A percentile compares a stretch with the other conserved stretches of the same genome.
These are phyloP conservation scores for Odontophorus gujanensis DNA, from an alignment of 2,113 vertebrate genomes.

Conservation along the genomic window DNA sequence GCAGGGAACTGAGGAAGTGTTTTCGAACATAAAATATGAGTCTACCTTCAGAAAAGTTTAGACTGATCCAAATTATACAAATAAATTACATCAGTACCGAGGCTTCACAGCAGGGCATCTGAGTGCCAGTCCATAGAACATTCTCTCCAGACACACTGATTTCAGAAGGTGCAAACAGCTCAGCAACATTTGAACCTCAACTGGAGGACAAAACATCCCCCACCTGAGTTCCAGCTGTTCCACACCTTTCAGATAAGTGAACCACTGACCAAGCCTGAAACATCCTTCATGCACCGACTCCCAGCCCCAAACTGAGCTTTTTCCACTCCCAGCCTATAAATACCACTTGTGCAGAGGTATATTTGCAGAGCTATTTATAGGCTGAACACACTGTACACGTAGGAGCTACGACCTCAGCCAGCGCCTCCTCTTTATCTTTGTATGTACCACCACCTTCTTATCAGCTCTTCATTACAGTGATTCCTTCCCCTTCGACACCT, in stretches of 20 bases:
- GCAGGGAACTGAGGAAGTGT: not conserved
- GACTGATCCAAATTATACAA: not conserved
- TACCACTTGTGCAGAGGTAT: constrained; percentile 42
- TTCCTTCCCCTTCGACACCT: not conserved
- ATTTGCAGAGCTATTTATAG: constrained; percentile 45
- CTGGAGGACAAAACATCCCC: not conserved
- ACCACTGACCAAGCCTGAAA: not conserved
- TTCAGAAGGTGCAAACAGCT: not conserved
- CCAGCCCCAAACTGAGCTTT: not conserved
- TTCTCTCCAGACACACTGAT: not conserved
- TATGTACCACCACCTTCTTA: not conserved
- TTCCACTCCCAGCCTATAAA: constrained; percentile 32
- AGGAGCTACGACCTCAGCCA: constrained; percentile 17
- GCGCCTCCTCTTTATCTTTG: not conserved
- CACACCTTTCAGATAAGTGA: not conserved
- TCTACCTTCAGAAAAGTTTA: constrained; percentile 2
- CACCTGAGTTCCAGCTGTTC: not conserved
- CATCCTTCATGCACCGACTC: not conserved
- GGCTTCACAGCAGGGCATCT: not conserved
- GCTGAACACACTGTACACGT: constrained; percentile 10
- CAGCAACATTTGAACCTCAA: not conserved
- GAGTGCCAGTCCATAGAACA: not conserved
- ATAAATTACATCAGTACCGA: not conserved
- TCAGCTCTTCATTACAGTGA: not conserved
- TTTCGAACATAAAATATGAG: not conserved